phyloP scores from a whole-genome alignment of 30 jellyfish, hydroid and myxozoan genomes.

The Aurelia sp. region DNA sequence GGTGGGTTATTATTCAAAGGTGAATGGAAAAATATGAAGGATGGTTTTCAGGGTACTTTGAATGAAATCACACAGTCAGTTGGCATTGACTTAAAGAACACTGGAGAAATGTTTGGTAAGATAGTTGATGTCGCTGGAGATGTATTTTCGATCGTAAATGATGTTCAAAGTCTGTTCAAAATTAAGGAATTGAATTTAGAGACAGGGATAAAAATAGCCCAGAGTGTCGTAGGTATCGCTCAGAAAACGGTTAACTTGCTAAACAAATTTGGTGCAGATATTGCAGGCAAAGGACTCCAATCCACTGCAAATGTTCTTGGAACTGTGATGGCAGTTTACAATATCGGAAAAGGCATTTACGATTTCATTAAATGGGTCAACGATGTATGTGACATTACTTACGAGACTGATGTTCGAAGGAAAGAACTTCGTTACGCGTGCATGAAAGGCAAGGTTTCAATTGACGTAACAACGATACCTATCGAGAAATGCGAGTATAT shows the following conservation, averaged over 20 bases:
- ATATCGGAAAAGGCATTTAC: conserved; percentile 75
- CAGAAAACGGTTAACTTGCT: conserved; percentile 31
- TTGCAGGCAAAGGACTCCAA: conserved; percentile 57
- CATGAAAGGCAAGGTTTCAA: conserved; percentile 57
- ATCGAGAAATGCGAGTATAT: conserved; percentile 60
- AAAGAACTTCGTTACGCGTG: conserved; percentile 71
- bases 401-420: conserved; percentile 36
- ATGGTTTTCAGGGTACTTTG: conserved; percentile 55
- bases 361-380: conserved; percentile 85
- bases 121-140: conserved; percentile 65
- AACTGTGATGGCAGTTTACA: conserved; percentile 62
- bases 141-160: conserved; percentile 52
- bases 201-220: conserved; percentile 71
- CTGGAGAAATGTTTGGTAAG: conserved; percentile 70
- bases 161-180: conserved; percentile 61
- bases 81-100: conserved; percentile 77
- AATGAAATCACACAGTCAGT: conserved; percentile 66
- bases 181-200: conserved; percentile 79
- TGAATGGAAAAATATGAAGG: conserved; percentile 86
- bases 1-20: conserved; percentile 74
- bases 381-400: conserved; percentile 91
- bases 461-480: conserved; percentile 53
- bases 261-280: conserved; percentile 82
- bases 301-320: conserved; percentile 4
- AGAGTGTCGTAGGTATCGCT: conserved; percentile 58